Evolutionary conservation across 2,888 invertebrate genomes (phyloP).

Genomic region (Salpingus planirostris): DNA sequence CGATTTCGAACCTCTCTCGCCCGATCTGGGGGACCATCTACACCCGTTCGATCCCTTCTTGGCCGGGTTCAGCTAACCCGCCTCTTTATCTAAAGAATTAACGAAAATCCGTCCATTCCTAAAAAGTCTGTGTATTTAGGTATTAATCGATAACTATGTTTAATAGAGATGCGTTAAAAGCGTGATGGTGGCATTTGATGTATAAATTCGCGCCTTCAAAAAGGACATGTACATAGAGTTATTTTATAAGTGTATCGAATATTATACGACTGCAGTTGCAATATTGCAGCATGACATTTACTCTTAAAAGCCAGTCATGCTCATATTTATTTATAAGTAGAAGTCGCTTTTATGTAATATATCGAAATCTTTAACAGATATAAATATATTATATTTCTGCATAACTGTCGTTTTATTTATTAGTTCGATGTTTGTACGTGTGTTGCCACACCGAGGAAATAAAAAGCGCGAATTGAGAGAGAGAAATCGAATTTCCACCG

Average conservation of each 20-base stretch:
- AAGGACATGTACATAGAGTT: slow-evolving; percentile 10
- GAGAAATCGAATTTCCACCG: slow-evolving; percentile 8
- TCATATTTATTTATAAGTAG: slow-evolving; percentile 21
- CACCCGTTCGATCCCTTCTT: slow-evolving; percentile 35
- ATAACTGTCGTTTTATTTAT: slow-evolving; percentile 20
- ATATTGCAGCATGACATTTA: slow-evolving; percentile 19
- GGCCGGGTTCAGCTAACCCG: slow-evolving; percentile 31
- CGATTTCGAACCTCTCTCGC: slow-evolving; percentile 35
- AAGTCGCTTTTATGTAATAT: slow-evolving; percentile 21
- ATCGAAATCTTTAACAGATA: slow-evolving; percentile 20
- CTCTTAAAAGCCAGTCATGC: slow-evolving; percentile 17
- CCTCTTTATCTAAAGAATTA: too few species aligned
- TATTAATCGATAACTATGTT: too few species aligned
- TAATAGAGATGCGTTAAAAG: slow-evolving; percentile 4
- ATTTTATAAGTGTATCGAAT: too few species aligned
- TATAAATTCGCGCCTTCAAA: slow-evolving; percentile 9
- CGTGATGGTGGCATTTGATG: slow-evolving; percentile 14
- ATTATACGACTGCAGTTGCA: too few species aligned
- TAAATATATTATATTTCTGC: slow-evolving; percentile 20
- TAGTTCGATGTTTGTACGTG: slow-evolving; percentile 11
- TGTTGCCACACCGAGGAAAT: slow-evolving; percentile 11
- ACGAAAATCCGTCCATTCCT: slow-evolving; percentile 12
- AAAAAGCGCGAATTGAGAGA: too few species aligned
- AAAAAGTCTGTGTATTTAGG: too few species aligned
- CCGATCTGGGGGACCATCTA: slow-evolving; percentile 35